Evolutionary conservation across 2,888 invertebrate genomes (phyloP), one percentile per base, ranked within the genome.

Genomic region (Drosophila mulleri): DNA sequence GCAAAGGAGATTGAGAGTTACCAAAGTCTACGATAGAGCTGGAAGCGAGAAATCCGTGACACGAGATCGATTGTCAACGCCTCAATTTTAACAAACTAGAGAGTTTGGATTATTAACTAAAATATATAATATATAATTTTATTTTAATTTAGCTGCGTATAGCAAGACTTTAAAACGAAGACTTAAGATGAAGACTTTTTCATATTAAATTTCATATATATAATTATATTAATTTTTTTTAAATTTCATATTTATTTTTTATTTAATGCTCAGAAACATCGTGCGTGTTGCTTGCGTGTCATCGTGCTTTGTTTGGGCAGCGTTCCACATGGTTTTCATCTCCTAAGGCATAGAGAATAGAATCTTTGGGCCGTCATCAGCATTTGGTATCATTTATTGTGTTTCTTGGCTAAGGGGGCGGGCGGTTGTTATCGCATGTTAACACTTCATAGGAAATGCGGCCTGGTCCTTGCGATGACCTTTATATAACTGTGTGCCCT

Each of bases 361-460:
- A 26, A 47, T 71, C 62, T 66, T 57, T 71, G 50, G 59, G 54
- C 57, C 77, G 61, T 72, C 57, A 76, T 47, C 60, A 59, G 42
- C 53, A 64, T 61, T 61, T 67, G 62, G 64, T 67, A 73, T 89
- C 89, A 90, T 90, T 84, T 85, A 82, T 89, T 90, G 90, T 83
- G 84, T 89, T 87, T 67, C 65, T 58, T 53, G 58, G 32, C 67
- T 39, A 8, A 23, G 56, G n/a, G 26, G 26, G 14, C 3, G 53
- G 44, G 18, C 16, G 26, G 44, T 14, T 89, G 82, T 89, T 87
- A 87, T 87, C 86, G 78, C 78, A 72, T 84, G 90, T 87, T 87
- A 87, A 87, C 86, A 87, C 86, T 90, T 89, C 89, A 89, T 90
- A 73, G 88, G 61, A 83, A 90, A 81, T 84, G 79, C 68, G 54